A percentile compares a stretch with the other conserved stretches of the same genome.
These are phyloP conservation scores for Ciconia maguari DNA, from an alignment of 2,113 vertebrate genomes.

Conservation along the genomic window DNA sequence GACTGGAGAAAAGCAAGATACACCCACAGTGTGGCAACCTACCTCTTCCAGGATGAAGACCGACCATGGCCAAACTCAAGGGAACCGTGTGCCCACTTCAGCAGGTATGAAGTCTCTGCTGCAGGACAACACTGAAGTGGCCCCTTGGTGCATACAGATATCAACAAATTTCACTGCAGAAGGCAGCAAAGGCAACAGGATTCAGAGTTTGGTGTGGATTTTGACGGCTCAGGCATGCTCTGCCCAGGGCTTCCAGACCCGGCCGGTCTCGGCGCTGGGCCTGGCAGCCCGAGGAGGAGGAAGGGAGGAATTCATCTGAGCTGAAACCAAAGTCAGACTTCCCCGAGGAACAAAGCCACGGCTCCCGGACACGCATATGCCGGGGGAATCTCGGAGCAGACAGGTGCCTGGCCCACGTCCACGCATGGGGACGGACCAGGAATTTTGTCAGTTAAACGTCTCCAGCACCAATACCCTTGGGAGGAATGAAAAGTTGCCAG, in stretches of 20 bases:
- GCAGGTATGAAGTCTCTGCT: background rate
- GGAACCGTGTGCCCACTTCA: background rate
- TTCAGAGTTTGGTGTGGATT: background rate
- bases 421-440: fast-evolving
- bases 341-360: background rate
- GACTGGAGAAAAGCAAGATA: background rate
- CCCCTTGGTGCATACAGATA: background rate
- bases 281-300: background rate
- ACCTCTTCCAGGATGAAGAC: background rate
- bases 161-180: background rate
- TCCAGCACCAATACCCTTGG: background rate
- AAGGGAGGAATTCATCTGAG: background rate
- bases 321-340: background rate
- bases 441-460: background rate
- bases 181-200: background rate
- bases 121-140: background rate
- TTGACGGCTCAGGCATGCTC: background rate
- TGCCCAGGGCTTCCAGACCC: background rate
- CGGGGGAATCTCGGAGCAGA: background rate
- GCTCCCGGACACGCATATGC: fast-evolving
- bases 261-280: fast-evolving
- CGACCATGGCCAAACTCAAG: background rate
- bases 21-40: background rate
- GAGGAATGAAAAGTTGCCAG: background rate
- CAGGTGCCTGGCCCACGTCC: background rate